These are phyloP conservation scores for Bombus vancouverensis DNA, from an alignment of 1,140 invertebrate genomes.

Conservation along the genomic window DNA sequence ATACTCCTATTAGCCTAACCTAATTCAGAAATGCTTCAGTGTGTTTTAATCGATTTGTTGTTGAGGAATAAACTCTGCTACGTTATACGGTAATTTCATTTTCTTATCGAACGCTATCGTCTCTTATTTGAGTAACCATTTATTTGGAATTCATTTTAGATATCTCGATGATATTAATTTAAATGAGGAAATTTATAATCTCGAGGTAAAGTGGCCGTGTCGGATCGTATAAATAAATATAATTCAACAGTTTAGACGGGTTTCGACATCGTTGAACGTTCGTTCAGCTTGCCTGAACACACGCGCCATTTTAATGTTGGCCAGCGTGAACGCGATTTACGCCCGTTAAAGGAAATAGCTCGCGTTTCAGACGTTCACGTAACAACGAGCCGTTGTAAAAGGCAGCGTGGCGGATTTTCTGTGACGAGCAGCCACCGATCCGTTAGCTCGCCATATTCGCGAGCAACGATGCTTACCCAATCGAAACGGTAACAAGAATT, in stretches of 20 bases:
- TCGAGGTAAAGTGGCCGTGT: not conserved
- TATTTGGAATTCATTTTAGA: not conserved
- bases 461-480: conserved; percentile 43
- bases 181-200: not conserved
- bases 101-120: not conserved
- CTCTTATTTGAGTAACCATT: not conserved
- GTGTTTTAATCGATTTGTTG: not conserved
- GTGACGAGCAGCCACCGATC: conserved; percentile 45
- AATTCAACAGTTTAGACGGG: not conserved
- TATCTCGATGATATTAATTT: not conserved
- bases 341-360: conserved; percentile 43
- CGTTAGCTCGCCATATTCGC: conserved; percentile 33
- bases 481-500: conserved; percentile 47
- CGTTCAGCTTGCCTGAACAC: not conserved
- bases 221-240: not conserved
- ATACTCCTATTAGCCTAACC: too few species aligned
- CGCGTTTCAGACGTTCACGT: conserved; percentile 28
- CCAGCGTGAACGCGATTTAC: conserved; percentile 24
- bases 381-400: conserved; percentile 20
- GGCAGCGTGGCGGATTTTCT: conserved; percentile 28
- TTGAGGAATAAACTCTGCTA: not conserved
- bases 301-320: conserved; percentile 43
- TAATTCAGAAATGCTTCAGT: not conserved
- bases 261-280: not conserved
- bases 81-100: not conserved